These are phyloP conservation scores for Plagodis pulveraria DNA, from an alignment of 2,888 invertebrate species.

Conservation along the genomic window DNA sequence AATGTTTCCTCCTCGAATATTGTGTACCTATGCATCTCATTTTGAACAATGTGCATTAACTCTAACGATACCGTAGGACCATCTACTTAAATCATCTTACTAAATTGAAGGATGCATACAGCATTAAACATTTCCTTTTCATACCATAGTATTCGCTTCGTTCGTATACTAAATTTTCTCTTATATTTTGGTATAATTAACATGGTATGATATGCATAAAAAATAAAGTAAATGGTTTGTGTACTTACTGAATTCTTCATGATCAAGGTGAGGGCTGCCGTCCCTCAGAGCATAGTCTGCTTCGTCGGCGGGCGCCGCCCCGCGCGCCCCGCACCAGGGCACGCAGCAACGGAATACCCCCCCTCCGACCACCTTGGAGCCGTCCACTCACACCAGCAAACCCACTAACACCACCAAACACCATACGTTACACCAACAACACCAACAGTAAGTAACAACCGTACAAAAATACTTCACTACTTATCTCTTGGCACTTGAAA, in stretches of 20 bases:
- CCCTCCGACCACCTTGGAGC: constrained; percentile 89
- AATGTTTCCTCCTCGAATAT: no score
- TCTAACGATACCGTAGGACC: no score
- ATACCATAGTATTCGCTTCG: no score
- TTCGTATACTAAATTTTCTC: no score
- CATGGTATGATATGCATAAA: no score
- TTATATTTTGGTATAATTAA: no score
- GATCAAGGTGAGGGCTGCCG: constrained; percentile 71
- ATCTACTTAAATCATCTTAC: no score
- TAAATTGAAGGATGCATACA: no score
- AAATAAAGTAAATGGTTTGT: background rate
- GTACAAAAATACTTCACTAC: constrained; percentile 29
- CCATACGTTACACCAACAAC: constrained; percentile 42
- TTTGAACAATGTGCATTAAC: no score
- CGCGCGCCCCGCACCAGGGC: constrained; percentile 91
- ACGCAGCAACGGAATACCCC: constrained; percentile 93
- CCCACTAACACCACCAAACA: constrained; percentile 66
- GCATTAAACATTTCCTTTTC: no score
- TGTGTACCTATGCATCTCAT: no score
- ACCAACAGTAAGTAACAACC: constrained; percentile 40
- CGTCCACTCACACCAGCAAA: constrained; percentile 69
- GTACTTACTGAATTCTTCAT: constrained; percentile 70
- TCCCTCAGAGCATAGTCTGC: constrained; percentile 79
- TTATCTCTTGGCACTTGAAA: constrained; percentile 32
- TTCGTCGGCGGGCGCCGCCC: constrained; percentile 87